Conservation (phyloP, 2,888 invertebrate species). For the Leuctra nigra region DNA sequence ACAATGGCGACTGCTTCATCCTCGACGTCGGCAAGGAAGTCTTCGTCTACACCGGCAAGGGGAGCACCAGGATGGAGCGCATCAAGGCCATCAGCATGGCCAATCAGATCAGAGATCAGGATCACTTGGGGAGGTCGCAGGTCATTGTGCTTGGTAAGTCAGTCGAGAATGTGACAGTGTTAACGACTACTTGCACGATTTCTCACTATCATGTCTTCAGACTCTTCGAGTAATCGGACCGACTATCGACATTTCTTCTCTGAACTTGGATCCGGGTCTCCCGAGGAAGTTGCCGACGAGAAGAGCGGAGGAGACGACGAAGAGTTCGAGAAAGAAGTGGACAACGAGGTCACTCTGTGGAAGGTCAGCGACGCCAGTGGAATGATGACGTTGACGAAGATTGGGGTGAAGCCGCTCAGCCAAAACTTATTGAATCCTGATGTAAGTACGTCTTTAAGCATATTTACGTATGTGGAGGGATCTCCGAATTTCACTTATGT, state of each 20-base stretch:
- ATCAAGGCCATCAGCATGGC: constrained; percentile 79
- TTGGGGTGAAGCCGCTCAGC: constrained; percentile 63
- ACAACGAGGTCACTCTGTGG: constrained; percentile 56
- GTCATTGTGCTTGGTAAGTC: constrained; percentile 67
- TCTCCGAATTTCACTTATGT: too few species aligned
- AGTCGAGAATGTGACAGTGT: too few species aligned
- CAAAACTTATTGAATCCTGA: constrained; percentile 64
- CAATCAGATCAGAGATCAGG: constrained; percentile 79
- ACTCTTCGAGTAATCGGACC: too few species aligned
- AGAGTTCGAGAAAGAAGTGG: constrained; percentile 61
- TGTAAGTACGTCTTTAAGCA: constrained; percentile 45
- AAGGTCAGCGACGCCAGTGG: constrained; percentile 65
- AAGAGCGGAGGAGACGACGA: constrained; percentile 68
- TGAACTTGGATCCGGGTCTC: constrained; percentile 68
- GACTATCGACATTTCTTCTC: constrained; percentile 73
- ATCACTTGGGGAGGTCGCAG: constrained; percentile 71
- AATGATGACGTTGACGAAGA: constrained; percentile 54
- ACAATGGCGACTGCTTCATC: constrained; percentile 87
- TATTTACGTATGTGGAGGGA: too few species aligned
- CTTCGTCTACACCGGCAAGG: constrained; percentile 71
- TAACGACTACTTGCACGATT: too few species aligned
- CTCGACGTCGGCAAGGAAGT: constrained; percentile 70
- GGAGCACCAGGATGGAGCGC: constrained; percentile 69
- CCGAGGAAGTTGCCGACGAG: constrained; percentile 61
- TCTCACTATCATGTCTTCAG: too few species aligned